Percentiles rank a stretch among this genome's conserved stretches.
Evolutionary conservation across 2,797 vertebrate genomes (phyloP).

Genomic region (Falco columbarius): DNA sequence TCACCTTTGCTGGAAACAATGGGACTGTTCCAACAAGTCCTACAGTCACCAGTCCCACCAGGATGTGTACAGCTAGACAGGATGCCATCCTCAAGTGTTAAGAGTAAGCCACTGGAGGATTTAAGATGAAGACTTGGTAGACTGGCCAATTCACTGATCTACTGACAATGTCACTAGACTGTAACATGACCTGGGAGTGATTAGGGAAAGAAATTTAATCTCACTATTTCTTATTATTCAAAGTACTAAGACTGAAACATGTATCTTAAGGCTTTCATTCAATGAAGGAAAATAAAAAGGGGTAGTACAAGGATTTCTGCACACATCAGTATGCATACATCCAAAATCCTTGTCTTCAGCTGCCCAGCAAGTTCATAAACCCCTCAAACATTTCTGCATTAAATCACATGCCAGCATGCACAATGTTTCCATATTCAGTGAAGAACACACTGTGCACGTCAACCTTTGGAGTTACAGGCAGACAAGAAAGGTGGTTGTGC

Average conservation of each 20-base stretch:
- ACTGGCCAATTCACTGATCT: not conserved
- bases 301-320: not conserved
- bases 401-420: not conserved
- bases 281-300: not conserved
- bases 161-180: not conserved
- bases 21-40: not conserved
- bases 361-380: conserved; percentile 8
- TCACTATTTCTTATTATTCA: not conserved
- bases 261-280: not conserved
- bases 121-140: not conserved
- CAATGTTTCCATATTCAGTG: not conserved
- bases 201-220: not conserved
- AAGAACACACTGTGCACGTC: not conserved
- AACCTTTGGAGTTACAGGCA: not conserved
- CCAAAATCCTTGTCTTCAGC: not conserved
- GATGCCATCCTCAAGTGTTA: not conserved
- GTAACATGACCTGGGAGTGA: not conserved
- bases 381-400: not conserved
- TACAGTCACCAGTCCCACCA: not conserved
- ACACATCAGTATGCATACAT: not conserved
- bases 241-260: not conserved
- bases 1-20: not conserved
- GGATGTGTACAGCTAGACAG: not conserved
- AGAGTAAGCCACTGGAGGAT: not conserved
- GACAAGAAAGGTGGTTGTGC: not conserved